Percentiles rank a stretch among this genome's conserved stretches.
Evolutionary conservation across 2,113 vertebrate genomes (phyloP).

Genomic region (Rana temporaria): DNA sequence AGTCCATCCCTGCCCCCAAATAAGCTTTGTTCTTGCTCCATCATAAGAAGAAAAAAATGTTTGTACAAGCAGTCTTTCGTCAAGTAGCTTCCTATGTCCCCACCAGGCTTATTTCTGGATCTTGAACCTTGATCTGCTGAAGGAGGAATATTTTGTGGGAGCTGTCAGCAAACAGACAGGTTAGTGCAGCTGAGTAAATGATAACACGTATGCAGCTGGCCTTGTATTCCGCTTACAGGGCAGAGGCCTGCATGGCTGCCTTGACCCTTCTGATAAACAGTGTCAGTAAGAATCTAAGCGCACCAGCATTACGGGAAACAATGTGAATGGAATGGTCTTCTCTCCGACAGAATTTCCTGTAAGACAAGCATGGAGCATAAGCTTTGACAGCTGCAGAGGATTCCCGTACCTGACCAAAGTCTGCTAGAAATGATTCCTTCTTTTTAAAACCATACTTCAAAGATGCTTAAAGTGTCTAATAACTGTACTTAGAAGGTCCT

Average conservation of each 20-base stretch:
- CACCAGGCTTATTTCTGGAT: conserved; percentile 1
- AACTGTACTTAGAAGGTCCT: too few species aligned
- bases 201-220: conserved; percentile 3
- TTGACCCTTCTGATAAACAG: conserved; percentile 16
- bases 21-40: neutral
- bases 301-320: neutral
- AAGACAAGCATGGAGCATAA: too few species aligned
- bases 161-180: conserved; percentile 17
- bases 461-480: too few species aligned
- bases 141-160: conserved; percentile 29
- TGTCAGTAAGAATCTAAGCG: neutral
- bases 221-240: neutral
- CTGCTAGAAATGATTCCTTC: too few species aligned
- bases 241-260: neutral
- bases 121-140: conserved; percentile 19
- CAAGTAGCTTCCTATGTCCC: conserved; percentile 3
- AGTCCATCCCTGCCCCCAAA: too few species aligned
- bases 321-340: too few species aligned
- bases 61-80: conserved; percentile 18
- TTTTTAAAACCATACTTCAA: too few species aligned
- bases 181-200: conserved; percentile 54
- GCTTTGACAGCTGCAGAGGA: too few species aligned
- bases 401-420: too few species aligned
- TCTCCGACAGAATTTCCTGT: too few species aligned
- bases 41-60: neutral